These are phyloP conservation scores for Picathartes gymnocephalus DNA, from an alignment of 2,113 vertebrate genomes.

Conservation along the genomic window DNA sequence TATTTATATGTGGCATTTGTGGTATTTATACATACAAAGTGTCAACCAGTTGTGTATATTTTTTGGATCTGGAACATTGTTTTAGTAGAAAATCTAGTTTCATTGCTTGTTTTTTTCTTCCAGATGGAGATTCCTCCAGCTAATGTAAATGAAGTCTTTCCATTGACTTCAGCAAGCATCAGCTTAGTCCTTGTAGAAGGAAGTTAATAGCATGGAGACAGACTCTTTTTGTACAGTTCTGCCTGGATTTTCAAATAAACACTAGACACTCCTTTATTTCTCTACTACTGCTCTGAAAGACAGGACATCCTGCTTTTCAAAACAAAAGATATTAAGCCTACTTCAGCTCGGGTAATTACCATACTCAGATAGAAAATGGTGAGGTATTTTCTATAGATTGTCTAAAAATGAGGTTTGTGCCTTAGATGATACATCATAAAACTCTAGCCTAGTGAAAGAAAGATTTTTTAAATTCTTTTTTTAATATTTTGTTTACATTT, in stretches of 20 bases:
- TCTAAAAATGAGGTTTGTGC: background rate
- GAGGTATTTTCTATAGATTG: background rate
- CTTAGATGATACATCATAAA: background rate
- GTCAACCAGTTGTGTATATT: background rate
- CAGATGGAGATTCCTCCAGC: background rate
- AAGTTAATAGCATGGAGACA: background rate
- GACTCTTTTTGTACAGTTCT: background rate
- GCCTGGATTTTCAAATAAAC: constrained; percentile 2
- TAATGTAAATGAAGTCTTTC: background rate
- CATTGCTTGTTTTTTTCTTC: background rate
- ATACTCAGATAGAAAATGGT: background rate
- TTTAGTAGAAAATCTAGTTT: background rate
- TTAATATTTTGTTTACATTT: background rate
- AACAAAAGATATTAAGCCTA: background rate
- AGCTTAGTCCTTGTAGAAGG: background rate
- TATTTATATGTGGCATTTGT: background rate
- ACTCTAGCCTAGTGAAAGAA: background rate
- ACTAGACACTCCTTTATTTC: background rate
- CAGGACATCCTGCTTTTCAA: constrained; percentile 31
- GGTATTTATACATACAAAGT: background rate
- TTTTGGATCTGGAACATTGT: background rate
- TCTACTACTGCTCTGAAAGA: background rate
- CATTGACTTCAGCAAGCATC: background rate
- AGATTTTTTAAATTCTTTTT: background rate
- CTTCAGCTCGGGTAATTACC: background rate